Base-by-base conservation (phyloP, 2,888 invertebrate genomes). In the Ramazzottius varieornatus region DNA sequence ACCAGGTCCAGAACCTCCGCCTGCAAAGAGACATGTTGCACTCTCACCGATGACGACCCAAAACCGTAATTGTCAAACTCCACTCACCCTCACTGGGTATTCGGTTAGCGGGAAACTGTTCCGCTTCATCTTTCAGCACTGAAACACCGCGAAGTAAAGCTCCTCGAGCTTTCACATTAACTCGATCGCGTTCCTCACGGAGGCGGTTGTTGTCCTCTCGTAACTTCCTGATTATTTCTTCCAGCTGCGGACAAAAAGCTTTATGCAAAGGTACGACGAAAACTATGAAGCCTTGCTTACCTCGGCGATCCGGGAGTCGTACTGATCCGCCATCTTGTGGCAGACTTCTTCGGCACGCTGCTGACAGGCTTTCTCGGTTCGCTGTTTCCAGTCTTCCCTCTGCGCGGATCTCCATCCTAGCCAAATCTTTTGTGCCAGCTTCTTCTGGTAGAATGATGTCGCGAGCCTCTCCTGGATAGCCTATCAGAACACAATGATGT, bases 361-460 rank as follows among this genome's bases (percentile, higher is more conserved):
- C 69, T 76, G 74, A 68, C 75, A 75, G 0, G 73, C 73, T 65
- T 71, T 72, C 69, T 75, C 73, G n/a, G 74, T 72, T 2, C 73
- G 68, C 29, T 70, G 66, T 16, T 71, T 67, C 74, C 75, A 75
- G 63, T 71, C 71, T 2, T 68, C 69, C 67, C 72, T 72, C 1
- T 75, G 70, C 16, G 73, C 66, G 0, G 71, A 70, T 66, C 73
- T 74, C 75, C 75, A 75, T 1, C 70, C 70, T 4, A 68, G 8
- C 54, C 54, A 54, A 4, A 24, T 29, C 24, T 24, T 54, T 29
- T 54, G 54, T 24, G 24, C 20, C 20, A 54, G 20, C 29, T 29
- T 54, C 29, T 54, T 16, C 29, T 24, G 54, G 29, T 54, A 54
- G n/a, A 40, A 40, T 40, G 40, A 8, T 20, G 40, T 40, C 40